These are phyloP conservation scores for Chaitophorus viminalis DNA, from an alignment of 2,888 invertebrate genomes.

Conservation along the genomic window DNA sequence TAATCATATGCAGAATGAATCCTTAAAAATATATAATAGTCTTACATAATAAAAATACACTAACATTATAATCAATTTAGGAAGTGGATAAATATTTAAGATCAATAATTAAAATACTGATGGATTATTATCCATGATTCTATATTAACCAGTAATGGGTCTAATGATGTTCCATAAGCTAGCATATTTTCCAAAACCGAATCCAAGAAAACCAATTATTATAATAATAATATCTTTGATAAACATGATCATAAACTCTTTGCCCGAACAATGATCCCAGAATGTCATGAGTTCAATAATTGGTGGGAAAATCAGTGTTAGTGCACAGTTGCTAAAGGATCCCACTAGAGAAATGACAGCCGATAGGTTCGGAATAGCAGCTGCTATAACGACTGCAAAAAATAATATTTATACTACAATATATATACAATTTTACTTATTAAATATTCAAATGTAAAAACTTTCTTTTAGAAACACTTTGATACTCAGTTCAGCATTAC, in stretches of 20 bases:
- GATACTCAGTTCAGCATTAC: constrained; percentile 77
- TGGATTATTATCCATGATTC: neutral
- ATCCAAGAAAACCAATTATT: constrained; percentile 82
- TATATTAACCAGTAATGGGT: constrained; percentile 48
- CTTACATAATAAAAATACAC: neutral
- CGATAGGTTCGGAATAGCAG: constrained; percentile 84
- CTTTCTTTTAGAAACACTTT: constrained; percentile 81
- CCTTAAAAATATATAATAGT: neutral
- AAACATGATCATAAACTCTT: constrained; percentile 72
- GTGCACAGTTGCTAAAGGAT: constrained; percentile 86
- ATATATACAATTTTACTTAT: neutral
- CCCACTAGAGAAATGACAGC: constrained; percentile 90
- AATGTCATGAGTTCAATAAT: constrained; percentile 85
- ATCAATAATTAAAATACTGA: constrained; percentile 59
- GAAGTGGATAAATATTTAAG: constrained; percentile 50
- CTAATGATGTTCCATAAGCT: constrained; percentile 77
- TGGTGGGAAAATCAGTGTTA: constrained; percentile 89
- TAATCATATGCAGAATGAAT: neutral
- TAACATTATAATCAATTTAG: constrained; percentile 45
- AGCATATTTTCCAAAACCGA: constrained; percentile 83
- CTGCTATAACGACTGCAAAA: constrained; percentile 78
- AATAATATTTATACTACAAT: neutral
- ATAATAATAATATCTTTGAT: constrained; percentile 81
- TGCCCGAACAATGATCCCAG: constrained; percentile 79
- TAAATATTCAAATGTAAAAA: constrained; percentile 64